These are phyloP conservation scores for Drosophila maculinotata DNA, from an alignment of 2,888 invertebrate species.

Conservation along the genomic window DNA sequence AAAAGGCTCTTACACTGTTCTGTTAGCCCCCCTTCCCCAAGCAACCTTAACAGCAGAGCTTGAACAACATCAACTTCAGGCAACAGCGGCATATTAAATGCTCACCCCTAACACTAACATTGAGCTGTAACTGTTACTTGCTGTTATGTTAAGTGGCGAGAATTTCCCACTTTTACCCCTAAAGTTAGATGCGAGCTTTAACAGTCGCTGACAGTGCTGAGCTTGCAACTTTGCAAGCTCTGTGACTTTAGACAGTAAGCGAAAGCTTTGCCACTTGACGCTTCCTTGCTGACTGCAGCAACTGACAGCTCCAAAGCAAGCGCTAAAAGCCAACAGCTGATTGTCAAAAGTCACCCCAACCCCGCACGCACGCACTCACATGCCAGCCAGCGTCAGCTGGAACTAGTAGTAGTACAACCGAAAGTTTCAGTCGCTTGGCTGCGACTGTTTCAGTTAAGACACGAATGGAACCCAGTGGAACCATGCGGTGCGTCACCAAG, in stretches of 20 bases:
- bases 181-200: constrained; percentile 10
- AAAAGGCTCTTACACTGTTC: constrained; percentile 13
- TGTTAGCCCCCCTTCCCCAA: neutral
- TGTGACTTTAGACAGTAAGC: constrained; percentile 1
- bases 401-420: constrained; percentile 33
- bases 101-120: constrained; percentile 14
- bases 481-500: constrained; percentile 74
- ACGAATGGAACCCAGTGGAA: constrained; percentile 53
- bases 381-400: constrained; percentile 53
- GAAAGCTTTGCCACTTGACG: constrained; percentile 34
- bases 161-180: constrained; percentile 61
- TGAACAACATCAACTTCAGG: neutral
- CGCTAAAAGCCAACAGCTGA: constrained; percentile 55
- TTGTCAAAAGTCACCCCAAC: constrained; percentile 56
- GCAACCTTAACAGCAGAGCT: constrained; percentile 1
- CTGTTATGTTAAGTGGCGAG: constrained; percentile 1
- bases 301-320: constrained; percentile 41
- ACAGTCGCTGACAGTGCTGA: neutral
- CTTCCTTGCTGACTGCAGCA: constrained; percentile 56
- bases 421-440: constrained; percentile 41
- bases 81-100: constrained; percentile 13
- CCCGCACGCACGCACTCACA: neutral
- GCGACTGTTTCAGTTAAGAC: constrained; percentile 46
- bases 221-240: constrained; percentile 28
- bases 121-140: neutral